Evolutionary conservation across 2,113 vertebrate genomes (phyloP).

Genomic region (Rafetus swinhoei): DNA sequence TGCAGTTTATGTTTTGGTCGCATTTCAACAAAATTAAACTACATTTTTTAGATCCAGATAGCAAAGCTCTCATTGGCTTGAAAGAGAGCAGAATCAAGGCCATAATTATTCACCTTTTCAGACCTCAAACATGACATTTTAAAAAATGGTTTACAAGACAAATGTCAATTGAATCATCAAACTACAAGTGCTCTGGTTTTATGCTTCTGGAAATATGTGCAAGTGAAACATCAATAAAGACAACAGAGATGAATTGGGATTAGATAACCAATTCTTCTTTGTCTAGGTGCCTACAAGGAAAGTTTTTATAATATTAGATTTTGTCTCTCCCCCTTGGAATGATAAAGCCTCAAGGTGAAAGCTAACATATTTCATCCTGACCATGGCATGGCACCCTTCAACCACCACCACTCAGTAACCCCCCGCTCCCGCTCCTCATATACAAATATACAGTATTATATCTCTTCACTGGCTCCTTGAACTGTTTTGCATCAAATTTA

Average conservation of each 20-base stretch:
- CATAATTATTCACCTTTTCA: background rate
- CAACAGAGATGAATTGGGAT: background rate
- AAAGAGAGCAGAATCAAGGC: background rate
- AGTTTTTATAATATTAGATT: background rate
- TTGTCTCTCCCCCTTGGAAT: fast-evolving
- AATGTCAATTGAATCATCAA: background rate
- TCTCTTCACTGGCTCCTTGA: background rate
- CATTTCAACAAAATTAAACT: background rate
- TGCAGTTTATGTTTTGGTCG: background rate
- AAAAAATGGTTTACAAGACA: background rate
- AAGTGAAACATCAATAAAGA: background rate
- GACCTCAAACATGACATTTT: fast-evolving
- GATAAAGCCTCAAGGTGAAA: background rate
- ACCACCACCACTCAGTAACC: too few relatives aligned
- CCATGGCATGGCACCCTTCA: background rate
- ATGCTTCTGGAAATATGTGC: background rate
- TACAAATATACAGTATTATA: background rate
- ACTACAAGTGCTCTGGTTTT: background rate
- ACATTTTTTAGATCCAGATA: background rate
- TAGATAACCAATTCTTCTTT: background rate
- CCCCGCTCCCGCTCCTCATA: too few relatives aligned
- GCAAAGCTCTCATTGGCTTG: background rate
- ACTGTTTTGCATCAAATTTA: background rate
- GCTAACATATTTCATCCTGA: background rate
- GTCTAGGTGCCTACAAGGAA: background rate